Evolutionary conservation across 2,797 vertebrate genomes (phyloP), one percentile per base, ranked within the genome.

Genomic region (Oreortyx pictus): DNA sequence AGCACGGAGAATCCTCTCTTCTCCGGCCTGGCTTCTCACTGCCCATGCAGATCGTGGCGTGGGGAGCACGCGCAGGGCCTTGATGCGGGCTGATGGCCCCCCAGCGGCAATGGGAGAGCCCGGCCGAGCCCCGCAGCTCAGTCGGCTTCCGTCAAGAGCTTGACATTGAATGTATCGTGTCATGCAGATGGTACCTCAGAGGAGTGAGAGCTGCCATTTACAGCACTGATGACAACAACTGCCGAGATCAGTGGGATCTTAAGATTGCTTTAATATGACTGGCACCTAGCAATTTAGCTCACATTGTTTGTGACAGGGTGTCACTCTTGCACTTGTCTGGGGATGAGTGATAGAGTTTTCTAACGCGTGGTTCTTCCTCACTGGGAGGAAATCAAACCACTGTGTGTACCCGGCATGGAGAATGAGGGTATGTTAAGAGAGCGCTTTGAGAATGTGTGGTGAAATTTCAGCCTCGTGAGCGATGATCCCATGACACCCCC

Each of bases 191-290:
- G 97, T 95, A 96, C 96, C 96, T 96, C 81, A 62, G 92, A 92
- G 86, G 97, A 98, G 96, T 97, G 97, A 98, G 97, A 98, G 97
- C 98, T 98, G 98, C 98, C 98, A 98, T 98, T 98, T 98, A 97
- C 98, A 98, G 98, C 97, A 96, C 96, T 97, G 96, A 97, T 98
- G 98, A 98, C 97, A 96, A 93, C 59, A 91, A 92, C 97, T 96
- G 97, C 94, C 88, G 82, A 83, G 96, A 97, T 97, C 97, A 96
- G 97, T 97, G 94, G 95, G 96, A 93, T 96, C 93, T 92, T 86
- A 96, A 96, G 94, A 94, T 96, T 96, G 96, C 95, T 96, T 95
- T 95, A 94, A 97, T 97, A 86, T 98, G 98, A 98, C 98, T 98
- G 98, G 98, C 98, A 98, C 98, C 98, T 98, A 98, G 96, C 97